These are phyloP conservation scores for Speoplatyrhinus poulsoni DNA, from an alignment of 2,113 vertebrate genomes.

Conservation along the genomic window DNA sequence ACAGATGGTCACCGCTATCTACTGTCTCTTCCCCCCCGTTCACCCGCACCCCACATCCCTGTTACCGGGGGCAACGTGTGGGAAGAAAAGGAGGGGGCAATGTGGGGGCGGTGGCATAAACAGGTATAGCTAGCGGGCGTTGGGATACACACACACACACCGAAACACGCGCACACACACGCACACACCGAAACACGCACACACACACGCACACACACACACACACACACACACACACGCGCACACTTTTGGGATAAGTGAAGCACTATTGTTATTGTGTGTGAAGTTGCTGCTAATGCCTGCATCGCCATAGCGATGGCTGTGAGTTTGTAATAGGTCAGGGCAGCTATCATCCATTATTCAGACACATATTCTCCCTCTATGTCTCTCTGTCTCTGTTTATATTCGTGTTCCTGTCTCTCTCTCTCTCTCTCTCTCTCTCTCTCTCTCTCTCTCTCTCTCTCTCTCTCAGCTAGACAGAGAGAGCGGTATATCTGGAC, in stretches of 20 bases:
- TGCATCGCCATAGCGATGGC: constrained; percentile 15
- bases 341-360: constrained; percentile 39
- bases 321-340: constrained; percentile 33
- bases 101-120: constrained; percentile 39
- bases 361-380: constrained; percentile 17
- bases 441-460: not conserved
- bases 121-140: constrained; percentile 47
- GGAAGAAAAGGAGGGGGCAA: constrained; percentile 33
- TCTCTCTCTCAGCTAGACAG: constrained; percentile 2
- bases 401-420: not conserved
- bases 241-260: not conserved
- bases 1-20: constrained; percentile 71
- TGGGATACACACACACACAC: not conserved
- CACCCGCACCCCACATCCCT: constrained; percentile 26
- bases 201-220: constrained; percentile 8
- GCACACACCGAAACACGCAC: not conserved
- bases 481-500: constrained; percentile 18
- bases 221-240: not conserved
- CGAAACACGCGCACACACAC: not conserved
- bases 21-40: constrained; percentile 23
- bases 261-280: not conserved
- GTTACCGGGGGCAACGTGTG: constrained; percentile 64
- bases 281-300: constrained; percentile 10
- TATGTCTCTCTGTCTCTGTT: not conserved
- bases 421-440: constrained; percentile 1